Conservation (phyloP, 2,888 invertebrate species). For the Blomia tropicalis region DNA sequence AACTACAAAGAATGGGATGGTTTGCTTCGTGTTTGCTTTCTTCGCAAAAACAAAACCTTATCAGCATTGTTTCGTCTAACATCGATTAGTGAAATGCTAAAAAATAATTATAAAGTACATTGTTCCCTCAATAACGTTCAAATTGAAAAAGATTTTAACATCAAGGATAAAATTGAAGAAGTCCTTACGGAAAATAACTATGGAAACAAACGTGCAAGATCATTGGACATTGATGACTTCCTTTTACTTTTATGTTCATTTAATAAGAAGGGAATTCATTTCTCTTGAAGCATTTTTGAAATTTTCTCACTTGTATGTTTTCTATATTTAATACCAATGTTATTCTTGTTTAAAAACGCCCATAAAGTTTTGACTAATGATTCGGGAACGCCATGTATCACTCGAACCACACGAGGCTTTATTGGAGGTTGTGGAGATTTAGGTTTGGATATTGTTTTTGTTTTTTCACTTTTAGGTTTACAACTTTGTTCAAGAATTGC, state of each 20-base stretch:
- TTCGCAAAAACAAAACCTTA: slow-evolving; percentile 89
- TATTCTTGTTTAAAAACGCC: background rate
- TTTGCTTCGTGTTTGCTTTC: slow-evolving; percentile 78
- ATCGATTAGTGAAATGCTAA: slow-evolving; percentile 61
- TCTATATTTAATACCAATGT: background rate
- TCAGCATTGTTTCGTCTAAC: slow-evolving; percentile 72
- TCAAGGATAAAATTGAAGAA: slow-evolving; percentile 59
- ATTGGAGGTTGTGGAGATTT: too few species aligned
- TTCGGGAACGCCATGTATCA: background rate
- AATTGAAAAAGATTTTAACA: slow-evolving; percentile 58
- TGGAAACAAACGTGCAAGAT: slow-evolving; percentile 64
- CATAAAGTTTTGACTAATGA: background rate
- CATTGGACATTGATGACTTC: slow-evolving; percentile 93
- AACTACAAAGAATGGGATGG: slow-evolving; percentile 98
- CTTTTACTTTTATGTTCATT: slow-evolving; percentile 56
- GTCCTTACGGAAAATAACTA: slow-evolving; percentile 53
- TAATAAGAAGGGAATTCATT: slow-evolving; percentile 83
- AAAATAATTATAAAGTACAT: slow-evolving; percentile 75
- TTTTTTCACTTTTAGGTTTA: too few species aligned
- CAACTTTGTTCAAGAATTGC: too few species aligned
- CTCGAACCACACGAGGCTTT: background rate
- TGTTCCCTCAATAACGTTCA: slow-evolving; percentile 71
- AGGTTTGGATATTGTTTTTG: too few species aligned
- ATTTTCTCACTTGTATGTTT: background rate
- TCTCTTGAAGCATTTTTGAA: slow-evolving; percentile 36